Conservation (phyloP, 2,797 vertebrate species). For the Atherinosoma microstoma region DNA sequence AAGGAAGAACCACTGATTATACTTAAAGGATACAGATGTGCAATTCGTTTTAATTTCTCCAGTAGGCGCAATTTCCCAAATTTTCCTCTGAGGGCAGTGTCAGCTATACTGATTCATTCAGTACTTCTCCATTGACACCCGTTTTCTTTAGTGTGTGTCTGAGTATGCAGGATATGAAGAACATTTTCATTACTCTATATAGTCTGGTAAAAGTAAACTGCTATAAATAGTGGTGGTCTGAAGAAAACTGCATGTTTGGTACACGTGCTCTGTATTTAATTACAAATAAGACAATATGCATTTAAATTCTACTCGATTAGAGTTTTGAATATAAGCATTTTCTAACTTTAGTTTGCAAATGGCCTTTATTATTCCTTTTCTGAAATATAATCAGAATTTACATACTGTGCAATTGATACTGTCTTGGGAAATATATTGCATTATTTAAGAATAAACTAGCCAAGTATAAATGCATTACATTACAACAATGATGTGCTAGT, state of each 20-base stretch:
- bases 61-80: constrained; percentile 68
- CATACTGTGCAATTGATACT: background rate
- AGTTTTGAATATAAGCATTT: background rate
- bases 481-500: background rate
- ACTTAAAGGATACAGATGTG: constrained; percentile 29
- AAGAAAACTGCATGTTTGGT: background rate
- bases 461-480: background rate
- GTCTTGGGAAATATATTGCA: background rate
- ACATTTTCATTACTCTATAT: constrained; percentile 22
- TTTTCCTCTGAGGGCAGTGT: constrained; percentile 25
- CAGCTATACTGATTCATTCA: constrained; percentile 4
- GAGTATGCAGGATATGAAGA: background rate
- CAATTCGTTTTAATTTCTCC: constrained; percentile 60
- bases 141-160: constrained; percentile 15
- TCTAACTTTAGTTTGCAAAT: background rate
- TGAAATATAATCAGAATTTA: background rate
- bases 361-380: background rate
- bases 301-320: background rate
- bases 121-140: background rate
- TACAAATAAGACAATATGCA: background rate
- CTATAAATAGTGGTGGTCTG: background rate
- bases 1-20: constrained; percentile 4
- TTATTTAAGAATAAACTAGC: background rate
- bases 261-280: background rate
- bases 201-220: constrained; percentile 7